Evolutionary conservation across 2,888 invertebrate species (phyloP).

Genomic region (Byasa hedistus): DNA sequence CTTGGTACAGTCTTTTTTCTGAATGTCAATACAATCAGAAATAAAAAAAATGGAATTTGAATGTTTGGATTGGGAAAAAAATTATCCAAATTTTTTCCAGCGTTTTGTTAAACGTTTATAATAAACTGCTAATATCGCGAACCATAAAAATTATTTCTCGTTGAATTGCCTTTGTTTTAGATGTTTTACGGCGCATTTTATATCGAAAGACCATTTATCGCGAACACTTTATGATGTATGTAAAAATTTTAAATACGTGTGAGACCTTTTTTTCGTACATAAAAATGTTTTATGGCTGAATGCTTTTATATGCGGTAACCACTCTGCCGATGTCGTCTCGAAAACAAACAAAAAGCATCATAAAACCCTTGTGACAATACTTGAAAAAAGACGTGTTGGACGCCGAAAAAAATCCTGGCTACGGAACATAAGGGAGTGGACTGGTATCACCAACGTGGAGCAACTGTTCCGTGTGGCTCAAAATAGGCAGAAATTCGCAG

Average conservation of each 20-base stretch:
- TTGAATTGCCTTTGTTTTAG: constrained; percentile 1
- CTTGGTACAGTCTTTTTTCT: no score
- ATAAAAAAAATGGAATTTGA: no score
- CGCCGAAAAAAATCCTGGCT: no score
- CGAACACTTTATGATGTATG: neutral
- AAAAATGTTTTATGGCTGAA: neutral
- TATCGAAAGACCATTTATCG: neutral
- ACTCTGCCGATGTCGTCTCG: no score
- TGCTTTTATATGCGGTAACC: neutral
- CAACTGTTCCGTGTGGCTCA: no score
- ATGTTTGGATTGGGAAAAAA: no score
- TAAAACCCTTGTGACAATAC: neutral
- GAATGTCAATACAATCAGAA: no score
- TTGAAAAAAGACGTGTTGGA: no score
- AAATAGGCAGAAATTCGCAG: no score
- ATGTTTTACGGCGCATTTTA: constrained; percentile 1
- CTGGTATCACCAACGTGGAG: no score
- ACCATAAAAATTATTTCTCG: neutral
- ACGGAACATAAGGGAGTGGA: no score
- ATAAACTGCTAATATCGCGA: neutral
- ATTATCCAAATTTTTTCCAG: no score
- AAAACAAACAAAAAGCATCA: neutral
- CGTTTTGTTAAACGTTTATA: neutral
- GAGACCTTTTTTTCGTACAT: neutral
- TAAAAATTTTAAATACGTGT: constrained; percentile 1